Evolutionary conservation across 2,113 vertebrate species (phyloP).

Genomic region (Cyprinus carpio): DNA sequence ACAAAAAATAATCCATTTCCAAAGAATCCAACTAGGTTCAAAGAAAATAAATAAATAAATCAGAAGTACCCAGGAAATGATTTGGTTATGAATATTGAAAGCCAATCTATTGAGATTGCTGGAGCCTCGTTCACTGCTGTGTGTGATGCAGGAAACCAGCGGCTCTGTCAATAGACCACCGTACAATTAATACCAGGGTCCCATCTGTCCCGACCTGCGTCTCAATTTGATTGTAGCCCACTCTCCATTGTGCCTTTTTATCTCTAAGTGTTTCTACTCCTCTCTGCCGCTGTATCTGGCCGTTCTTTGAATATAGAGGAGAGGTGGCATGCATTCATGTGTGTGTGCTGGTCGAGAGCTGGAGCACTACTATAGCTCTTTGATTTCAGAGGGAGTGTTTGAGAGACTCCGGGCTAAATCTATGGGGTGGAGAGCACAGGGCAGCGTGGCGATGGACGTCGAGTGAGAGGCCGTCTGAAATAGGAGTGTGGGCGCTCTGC

Average conservation of each 20-base stretch:
- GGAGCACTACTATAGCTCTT: slow-evolving; percentile 70
- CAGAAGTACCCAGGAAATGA: not conserved
- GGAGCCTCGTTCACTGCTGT: slow-evolving; percentile 31
- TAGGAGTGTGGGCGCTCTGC: slow-evolving; percentile 46
- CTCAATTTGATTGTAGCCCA: slow-evolving; percentile 83
- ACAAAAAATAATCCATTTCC: no score
- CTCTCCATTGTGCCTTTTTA: slow-evolving; percentile 76
- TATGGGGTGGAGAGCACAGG: slow-evolving; percentile 26
- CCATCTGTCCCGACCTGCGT: slow-evolving; percentile 81
- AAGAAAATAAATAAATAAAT: not conserved
- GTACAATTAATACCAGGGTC: slow-evolving; percentile 75
- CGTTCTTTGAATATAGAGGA: slow-evolving; percentile 74
- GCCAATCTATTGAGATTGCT: slow-evolving; percentile 29
- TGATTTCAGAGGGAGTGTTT: slow-evolving; percentile 68
- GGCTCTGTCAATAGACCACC: slow-evolving; percentile 73
- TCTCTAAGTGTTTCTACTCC: slow-evolving; percentile 62
- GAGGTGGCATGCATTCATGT: slow-evolving; percentile 19
- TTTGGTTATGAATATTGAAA: slow-evolving; percentile 53
- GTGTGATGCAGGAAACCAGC: slow-evolving; percentile 41
- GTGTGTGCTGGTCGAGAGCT: not conserved
- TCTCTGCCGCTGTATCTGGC: not conserved
- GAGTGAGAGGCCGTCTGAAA: slow-evolving; percentile 21
- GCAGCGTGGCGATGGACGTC: slow-evolving; percentile 37
- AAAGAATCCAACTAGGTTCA: not conserved
- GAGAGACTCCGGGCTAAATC: slow-evolving; percentile 44